Evolutionary conservation across 2,797 vertebrate species (phyloP).

Genomic region (Squalus acanthias): DNA sequence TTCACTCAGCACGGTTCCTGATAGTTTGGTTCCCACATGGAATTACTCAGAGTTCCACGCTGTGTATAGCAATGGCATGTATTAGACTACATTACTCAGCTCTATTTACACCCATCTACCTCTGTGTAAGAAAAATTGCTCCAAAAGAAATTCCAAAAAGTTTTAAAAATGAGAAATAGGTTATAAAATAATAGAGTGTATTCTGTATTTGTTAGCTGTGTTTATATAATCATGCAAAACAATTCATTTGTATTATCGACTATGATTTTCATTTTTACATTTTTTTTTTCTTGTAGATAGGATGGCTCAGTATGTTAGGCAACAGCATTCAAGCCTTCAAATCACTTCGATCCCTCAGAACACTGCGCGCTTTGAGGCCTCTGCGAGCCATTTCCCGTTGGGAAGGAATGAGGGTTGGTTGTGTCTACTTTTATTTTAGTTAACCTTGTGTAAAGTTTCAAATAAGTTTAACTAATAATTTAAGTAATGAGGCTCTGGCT

Average conservation of each 20-base stretch:
- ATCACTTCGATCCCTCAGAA: constrained; percentile 46
- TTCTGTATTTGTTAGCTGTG: background rate
- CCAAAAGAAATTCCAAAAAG: background rate
- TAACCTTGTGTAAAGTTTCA: background rate
- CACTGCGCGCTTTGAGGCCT: constrained; percentile 45
- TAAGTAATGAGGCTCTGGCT: background rate
- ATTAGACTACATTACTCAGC: background rate
- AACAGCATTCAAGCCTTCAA: constrained; percentile 51
- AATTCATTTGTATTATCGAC: background rate
- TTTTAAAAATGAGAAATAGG: background rate
- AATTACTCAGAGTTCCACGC: background rate
- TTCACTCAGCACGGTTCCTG: background rate
- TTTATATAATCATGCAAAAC: background rate
- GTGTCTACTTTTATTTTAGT: background rate
- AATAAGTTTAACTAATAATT: background rate
- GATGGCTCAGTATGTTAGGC: constrained; percentile 44
- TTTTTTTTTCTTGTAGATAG: constrained; percentile 22
- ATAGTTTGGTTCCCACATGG: background rate
- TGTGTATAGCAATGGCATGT: background rate
- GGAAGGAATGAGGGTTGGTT: constrained; percentile 45
- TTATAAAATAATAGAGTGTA: background rate
- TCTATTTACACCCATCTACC: background rate
- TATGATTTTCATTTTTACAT: background rate
- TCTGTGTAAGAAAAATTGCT: background rate
- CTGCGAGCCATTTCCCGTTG: constrained; percentile 44